A percentile compares a stretch with the other conserved stretches of the same genome.
phyloP scores from a whole-genome alignment of 2,113 vertebrate species.

The Strix uralensis region DNA sequence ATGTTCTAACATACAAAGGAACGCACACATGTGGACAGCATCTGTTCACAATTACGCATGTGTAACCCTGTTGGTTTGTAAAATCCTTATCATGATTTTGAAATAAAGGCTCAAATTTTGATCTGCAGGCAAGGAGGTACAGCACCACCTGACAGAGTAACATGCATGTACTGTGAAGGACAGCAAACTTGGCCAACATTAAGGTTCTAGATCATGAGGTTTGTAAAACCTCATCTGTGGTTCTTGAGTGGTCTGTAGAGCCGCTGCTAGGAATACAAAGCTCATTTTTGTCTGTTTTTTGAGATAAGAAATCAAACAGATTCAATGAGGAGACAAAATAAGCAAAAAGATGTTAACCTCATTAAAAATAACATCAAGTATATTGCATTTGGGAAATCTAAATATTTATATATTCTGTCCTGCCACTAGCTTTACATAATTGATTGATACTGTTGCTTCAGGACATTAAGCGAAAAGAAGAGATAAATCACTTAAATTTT shows the following conservation, averaged over 20 bases:
- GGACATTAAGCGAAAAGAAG: background rate
- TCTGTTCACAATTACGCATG: background rate
- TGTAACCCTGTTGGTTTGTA: background rate
- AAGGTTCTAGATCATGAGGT: background rate
- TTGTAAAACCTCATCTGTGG: background rate
- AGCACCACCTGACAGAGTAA: background rate
- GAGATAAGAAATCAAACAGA: background rate
- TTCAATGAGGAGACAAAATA: background rate
- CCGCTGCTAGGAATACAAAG: background rate
- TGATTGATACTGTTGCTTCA: background rate
- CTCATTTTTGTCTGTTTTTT: background rate
- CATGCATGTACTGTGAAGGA: background rate
- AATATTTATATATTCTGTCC: background rate
- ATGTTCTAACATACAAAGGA: background rate
- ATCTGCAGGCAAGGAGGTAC: background rate
- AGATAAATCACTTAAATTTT: background rate
- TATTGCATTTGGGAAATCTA: background rate
- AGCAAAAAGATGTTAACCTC: background rate
- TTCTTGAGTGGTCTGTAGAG: background rate
- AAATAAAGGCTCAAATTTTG: background rate
- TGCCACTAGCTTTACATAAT: background rate
- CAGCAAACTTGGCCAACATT: background rate
- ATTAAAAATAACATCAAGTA: background rate
- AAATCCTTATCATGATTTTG: background rate
- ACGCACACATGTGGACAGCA: background rate